A percentile compares a stretch with the other conserved stretches of the same genome.
These are phyloP conservation scores for Drosophila hawaiiensis DNA, from an alignment of 2,888 invertebrate species.

Conservation along the genomic window DNA sequence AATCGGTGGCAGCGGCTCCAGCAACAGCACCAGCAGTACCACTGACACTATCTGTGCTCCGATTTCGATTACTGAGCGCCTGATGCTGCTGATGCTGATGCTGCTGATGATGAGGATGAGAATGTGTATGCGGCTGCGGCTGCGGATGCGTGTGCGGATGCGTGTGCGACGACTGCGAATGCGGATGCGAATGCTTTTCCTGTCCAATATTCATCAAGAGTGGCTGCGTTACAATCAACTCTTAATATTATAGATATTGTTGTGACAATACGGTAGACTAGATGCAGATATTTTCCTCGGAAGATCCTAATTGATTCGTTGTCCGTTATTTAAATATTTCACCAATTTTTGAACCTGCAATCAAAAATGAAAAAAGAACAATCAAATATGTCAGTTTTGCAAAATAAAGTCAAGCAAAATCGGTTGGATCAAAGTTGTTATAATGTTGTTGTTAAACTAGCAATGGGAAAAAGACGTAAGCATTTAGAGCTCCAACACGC, in stretches of 20 bases:
- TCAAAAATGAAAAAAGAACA: background rate
- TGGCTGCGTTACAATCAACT: constrained; percentile 60
- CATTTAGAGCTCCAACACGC: background rate
- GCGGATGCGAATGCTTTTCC: constrained; percentile 70
- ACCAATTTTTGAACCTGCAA: constrained; percentile 29
- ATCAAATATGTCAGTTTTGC: background rate
- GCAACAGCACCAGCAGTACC: constrained; percentile 13
- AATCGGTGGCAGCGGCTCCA: constrained; percentile 31
- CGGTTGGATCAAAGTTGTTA: background rate
- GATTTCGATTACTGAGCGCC: constrained; percentile 18
- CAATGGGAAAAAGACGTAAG: background rate
- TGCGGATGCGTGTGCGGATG: constrained; percentile 39
- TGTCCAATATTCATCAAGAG: constrained; percentile 84
- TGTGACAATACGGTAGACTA: constrained; percentile 69
- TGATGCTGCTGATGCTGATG: constrained; percentile 16
- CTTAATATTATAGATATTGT: constrained; percentile 30
- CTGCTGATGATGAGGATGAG: constrained; percentile 32
- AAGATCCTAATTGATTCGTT: constrained; percentile 33
- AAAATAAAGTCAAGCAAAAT: background rate
- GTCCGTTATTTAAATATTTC: constrained; percentile 15
- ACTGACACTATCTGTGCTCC: constrained; percentile 28
- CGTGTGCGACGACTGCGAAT: constrained; percentile 48
- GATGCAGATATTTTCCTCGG: constrained; percentile 39
- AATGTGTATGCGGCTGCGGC: constrained; percentile 38
- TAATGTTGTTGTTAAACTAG: background rate